phyloP scores from a whole-genome alignment of 2,888 invertebrate genomes.

The Chalcis sispes region DNA sequence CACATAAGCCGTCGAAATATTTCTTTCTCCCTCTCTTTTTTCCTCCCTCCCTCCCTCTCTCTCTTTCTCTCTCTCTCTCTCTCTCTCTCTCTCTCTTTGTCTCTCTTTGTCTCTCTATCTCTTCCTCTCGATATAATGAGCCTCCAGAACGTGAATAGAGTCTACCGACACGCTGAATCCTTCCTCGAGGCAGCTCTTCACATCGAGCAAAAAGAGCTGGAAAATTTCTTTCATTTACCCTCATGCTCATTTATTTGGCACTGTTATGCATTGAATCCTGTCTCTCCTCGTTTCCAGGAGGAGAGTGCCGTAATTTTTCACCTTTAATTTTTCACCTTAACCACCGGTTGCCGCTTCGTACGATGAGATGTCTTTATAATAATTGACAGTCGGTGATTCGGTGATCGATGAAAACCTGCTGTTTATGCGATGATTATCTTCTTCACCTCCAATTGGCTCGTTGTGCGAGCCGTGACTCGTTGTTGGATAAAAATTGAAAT shows the following conservation, averaged over 20 bases:
- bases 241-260: slow-evolving; percentile 36
- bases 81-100: neutral
- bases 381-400: slow-evolving; percentile 36
- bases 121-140: neutral
- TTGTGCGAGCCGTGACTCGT: slow-evolving; percentile 59
- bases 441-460: slow-evolving; percentile 45
- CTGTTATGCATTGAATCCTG: slow-evolving; percentile 13
- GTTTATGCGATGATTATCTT: slow-evolving; percentile 4
- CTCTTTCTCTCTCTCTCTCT: neutral
- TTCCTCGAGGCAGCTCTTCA: neutral
- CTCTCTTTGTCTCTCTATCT: neutral
- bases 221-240: slow-evolving; percentile 14
- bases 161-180: slow-evolving; percentile 26
- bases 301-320: neutral
- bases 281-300: slow-evolving; percentile 3
- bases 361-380: slow-evolving; percentile 59
- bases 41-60: neutral
- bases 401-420: slow-evolving; percentile 41
- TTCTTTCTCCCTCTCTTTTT: too few relatives aligned
- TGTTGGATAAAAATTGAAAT: slow-evolving; percentile 63
- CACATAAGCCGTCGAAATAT: too few relatives aligned
- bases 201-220: neutral
- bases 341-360: slow-evolving; percentile 52
- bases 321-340: slow-evolving; percentile 11
- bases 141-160: neutral